A percentile compares a stretch with the other conserved stretches of the same genome.
Evolutionary conservation across 2,888 invertebrate genomes (phyloP).

Genomic region (Cephus rjabovi): DNA sequence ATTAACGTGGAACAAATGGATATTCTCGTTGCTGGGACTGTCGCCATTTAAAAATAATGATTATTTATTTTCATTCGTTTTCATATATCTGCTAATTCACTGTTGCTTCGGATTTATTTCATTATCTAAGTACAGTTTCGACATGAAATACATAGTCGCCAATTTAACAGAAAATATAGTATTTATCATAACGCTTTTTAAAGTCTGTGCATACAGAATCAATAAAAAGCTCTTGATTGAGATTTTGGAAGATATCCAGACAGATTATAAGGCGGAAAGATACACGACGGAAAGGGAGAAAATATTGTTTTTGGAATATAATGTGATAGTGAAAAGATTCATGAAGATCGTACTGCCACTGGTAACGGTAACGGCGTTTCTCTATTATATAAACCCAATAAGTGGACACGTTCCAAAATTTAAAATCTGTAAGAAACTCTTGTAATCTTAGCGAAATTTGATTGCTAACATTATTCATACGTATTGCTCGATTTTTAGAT

Average conservation of each 20-base stretch:
- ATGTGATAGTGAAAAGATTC: conserved; percentile 3
- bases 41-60: conserved; percentile 13
- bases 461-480: too few relatives aligned
- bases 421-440: background rate
- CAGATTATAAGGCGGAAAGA: background rate
- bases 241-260: background rate
- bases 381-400: conserved; percentile 15
- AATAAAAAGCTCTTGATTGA: background rate
- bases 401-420: background rate
- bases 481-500: background rate
- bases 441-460: too few relatives aligned
- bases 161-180: too few relatives aligned
- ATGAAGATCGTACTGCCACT: conserved; percentile 4
- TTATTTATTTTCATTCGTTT: background rate
- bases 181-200: background rate
- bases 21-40: conserved; percentile 8
- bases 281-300: too few relatives aligned
- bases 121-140: too few relatives aligned
- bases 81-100: too few relatives aligned
- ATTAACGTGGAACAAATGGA: conserved; percentile 6
- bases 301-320: conserved; percentile 4
- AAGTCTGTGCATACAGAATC: background rate
- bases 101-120: too few relatives aligned
- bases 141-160: too few relatives aligned
- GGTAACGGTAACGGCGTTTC: background rate